Base-by-base conservation (phyloP, 2,888 invertebrate species). In the Eurytoma californica region DNA sequence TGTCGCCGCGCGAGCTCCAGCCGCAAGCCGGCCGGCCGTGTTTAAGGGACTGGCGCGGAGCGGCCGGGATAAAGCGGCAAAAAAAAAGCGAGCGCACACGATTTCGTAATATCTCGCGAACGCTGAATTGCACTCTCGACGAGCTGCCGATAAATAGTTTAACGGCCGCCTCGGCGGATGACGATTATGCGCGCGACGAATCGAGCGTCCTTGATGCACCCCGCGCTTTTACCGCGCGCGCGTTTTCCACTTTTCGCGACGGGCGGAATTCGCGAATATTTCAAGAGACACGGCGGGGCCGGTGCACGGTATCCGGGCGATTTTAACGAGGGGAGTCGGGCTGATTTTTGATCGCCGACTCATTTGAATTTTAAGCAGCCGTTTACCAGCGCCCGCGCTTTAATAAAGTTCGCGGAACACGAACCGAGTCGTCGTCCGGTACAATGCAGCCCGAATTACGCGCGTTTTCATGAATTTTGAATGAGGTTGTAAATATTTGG, bases 401-500 rank as follows among this genome's bases (percentile, higher is more conserved):
- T 66, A 65, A 74, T 74, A 53, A 73, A 79, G 24, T 70, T 72
- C 39, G n/a, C 47, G 12, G 30, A 63, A 63, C 18, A 39, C n/a
- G 55, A 30, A 30, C n/a, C 39, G 39, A 39, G 7, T 39, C 39
- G 39, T 9, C 39, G 9, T 18, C 39, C 20, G 30, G 60, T 24
- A 57, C 66, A 61, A 55, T 68, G 55, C 61, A 78, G 58, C 67
- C 28, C 18, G 61, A 73, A 78, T 68, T 68, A 61, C 67, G 60
- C 13, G 39, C 16, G 68, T 72, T 73, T 73, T 68, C 70, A 74
- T 75, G 69, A 57, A 79, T 72, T 75, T 79, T 70, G 70, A 79
- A 79, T 66, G 74, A 70, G 47, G 58, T 5, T 75, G 70, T 66
- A 79, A 79, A 75, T 72, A 75, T 75, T 75, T 75, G 60, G 13